These are phyloP conservation scores for Leptobrachium ailaonicum DNA, from an alignment of 2,113 vertebrate genomes.

Conservation along the genomic window DNA sequence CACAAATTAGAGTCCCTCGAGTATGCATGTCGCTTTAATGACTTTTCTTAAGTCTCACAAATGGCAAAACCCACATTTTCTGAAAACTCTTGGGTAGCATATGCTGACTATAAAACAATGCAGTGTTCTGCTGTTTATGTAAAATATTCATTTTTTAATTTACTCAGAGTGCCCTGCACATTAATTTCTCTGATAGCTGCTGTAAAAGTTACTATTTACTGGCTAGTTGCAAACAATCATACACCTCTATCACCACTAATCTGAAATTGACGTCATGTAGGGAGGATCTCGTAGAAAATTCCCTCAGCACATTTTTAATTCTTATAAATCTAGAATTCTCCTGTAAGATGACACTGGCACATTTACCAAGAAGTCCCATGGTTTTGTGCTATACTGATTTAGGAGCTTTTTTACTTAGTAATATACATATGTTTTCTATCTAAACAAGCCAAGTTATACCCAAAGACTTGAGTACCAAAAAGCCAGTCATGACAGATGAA, in stretches of 20 bases:
- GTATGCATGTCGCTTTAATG: too few species aligned
- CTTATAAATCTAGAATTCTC: slow-evolving; percentile 20
- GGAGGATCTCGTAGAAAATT: slow-evolving; percentile 12
- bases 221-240: slow-evolving; percentile 14
- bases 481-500: not conserved
- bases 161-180: not conserved
- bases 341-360: slow-evolving; percentile 26
- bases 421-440: slow-evolving; percentile 12
- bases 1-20: too few species aligned
- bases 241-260: not conserved
- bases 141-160: too few species aligned
- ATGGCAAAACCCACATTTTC: too few species aligned
- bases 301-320: not conserved
- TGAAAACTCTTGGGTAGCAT: too few species aligned
- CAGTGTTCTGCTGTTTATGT: too few species aligned
- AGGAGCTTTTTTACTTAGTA: slow-evolving; percentile 29
- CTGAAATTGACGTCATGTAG: slow-evolving; percentile 28
- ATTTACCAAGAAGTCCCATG: slow-evolving; percentile 27
- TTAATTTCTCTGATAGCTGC: not conserved
- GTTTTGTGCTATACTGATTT: slow-evolving; percentile 34
- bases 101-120: too few species aligned
- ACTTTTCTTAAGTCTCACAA: too few species aligned
- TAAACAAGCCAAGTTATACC: not conserved
- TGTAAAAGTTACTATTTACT: slow-evolving; percentile 14
- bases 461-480: not conserved